These are phyloP conservation scores for Papilio dardanus DNA, from an alignment of 1,140 invertebrate genomes.

Conservation along the genomic window DNA sequence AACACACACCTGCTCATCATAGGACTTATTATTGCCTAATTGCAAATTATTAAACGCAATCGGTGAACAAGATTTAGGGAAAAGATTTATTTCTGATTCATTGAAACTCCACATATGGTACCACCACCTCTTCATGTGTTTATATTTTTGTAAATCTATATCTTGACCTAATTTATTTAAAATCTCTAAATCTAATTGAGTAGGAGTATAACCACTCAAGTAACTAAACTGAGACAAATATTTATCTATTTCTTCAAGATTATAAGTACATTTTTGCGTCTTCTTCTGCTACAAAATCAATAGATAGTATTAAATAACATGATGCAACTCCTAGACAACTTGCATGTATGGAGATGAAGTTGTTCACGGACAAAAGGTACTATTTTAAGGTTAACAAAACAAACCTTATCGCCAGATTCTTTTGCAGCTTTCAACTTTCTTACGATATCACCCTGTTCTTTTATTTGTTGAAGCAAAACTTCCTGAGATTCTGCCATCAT, in stretches of 20 bases:
- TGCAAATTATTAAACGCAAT: conserved; percentile 51
- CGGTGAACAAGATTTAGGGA: conserved; percentile 61
- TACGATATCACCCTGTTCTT: conserved; percentile 91
- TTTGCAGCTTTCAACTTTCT: conserved; percentile 91
- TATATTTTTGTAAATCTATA: conserved; percentile 69
- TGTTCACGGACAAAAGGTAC: not conserved
- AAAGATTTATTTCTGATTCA: conserved; percentile 74
- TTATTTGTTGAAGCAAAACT: conserved; percentile 86
- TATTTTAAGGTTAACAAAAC: conserved; percentile 41
- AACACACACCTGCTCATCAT: conserved; percentile 75
- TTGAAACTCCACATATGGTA: conserved; percentile 84
- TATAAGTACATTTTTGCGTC: conserved; percentile 45
- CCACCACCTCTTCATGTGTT: conserved; percentile 84
- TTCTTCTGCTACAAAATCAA: conserved; percentile 67
- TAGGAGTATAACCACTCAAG: conserved; percentile 81
- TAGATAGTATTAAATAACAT: conserved; percentile 49
- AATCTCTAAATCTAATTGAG: conserved; percentile 79
- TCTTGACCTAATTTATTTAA: conserved; percentile 69
- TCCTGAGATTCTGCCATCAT: conserved; percentile 75
- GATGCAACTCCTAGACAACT: conserved; percentile 47
- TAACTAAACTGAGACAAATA: conserved; percentile 83
- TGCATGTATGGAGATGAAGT: not conserved
- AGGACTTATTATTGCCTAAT: conserved; percentile 52
- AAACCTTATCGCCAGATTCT: conserved; percentile 88
- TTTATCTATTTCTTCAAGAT: conserved; percentile 65